A percentile compares a stretch with the other conserved stretches of the same genome.
Conservation (phyloP, 2,113 vertebrate genomes). For the Thunnus maccoyii region DNA sequence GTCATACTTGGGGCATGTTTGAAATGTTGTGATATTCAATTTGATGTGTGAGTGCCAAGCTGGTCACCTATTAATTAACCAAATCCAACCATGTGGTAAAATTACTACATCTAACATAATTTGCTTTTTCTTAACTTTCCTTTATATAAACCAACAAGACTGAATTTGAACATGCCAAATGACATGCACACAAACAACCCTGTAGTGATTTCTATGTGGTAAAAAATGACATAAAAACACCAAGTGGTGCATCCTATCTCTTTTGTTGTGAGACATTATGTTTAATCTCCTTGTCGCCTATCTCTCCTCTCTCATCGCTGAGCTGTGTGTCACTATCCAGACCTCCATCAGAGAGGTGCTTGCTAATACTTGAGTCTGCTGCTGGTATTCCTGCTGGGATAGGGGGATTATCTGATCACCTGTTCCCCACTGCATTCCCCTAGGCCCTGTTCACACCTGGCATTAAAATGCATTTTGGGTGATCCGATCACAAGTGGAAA, state of each 20-base stretch:
- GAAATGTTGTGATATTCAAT: neutral
- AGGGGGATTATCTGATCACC: slow-evolving; percentile 78
- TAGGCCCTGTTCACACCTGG: too few relatives aligned
- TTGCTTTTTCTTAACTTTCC: too few relatives aligned
- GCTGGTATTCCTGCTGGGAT: slow-evolving; percentile 53
- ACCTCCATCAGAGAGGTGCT: slow-evolving; percentile 62
- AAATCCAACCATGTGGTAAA: neutral
- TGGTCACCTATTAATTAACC: neutral
- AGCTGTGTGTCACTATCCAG: slow-evolving; percentile 58
- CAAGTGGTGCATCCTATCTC: neutral
- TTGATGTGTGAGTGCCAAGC: neutral
- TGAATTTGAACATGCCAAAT: too few relatives aligned
- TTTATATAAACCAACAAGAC: too few relatives aligned
- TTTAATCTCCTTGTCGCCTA: slow-evolving; percentile 44
- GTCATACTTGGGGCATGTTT: neutral
- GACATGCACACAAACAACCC: neutral
- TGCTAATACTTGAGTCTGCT: slow-evolving; percentile 59
- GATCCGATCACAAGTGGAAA: too few relatives aligned
- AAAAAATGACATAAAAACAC: neutral
- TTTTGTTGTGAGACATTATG: slow-evolving; percentile 1
- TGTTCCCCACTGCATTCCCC: slow-evolving; percentile 60
- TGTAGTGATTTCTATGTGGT: neutral
- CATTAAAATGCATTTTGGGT: too few relatives aligned
- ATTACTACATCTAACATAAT: neutral
- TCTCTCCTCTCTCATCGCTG: slow-evolving; percentile 44